phyloP scores from a whole-genome alignment of 35 echinoderm and acorn worm species.

The Amphiura filiformis region DNA sequence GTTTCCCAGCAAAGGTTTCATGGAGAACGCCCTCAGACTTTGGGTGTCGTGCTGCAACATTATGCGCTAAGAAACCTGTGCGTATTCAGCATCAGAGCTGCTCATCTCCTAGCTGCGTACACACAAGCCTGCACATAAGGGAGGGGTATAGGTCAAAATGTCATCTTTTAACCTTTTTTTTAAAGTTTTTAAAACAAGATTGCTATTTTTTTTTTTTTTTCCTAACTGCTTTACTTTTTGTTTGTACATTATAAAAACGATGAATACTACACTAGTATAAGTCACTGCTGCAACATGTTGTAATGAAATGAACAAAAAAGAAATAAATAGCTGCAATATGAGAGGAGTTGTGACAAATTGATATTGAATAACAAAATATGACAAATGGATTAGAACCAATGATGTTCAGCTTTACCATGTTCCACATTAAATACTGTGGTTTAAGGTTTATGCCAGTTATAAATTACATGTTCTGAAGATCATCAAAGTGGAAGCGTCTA shows the following conservation, averaged over 20 bases:
- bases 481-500: too few species aligned
- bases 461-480: too few species aligned
- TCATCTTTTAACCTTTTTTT: slow-evolving; percentile 34
- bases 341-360: too few species aligned
- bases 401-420: too few species aligned
- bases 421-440: too few species aligned
- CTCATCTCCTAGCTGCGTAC: not conserved
- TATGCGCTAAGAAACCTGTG: slow-evolving; percentile 5
- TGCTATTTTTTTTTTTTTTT: slow-evolving; percentile 4
- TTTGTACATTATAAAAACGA: not conserved
- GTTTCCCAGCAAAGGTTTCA: slow-evolving; percentile 57
- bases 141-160: slow-evolving; percentile 18
- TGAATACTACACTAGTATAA: not conserved
- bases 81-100: not conserved
- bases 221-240: not conserved
- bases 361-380: too few species aligned
- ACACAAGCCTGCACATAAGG: not conserved
- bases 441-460: too few species aligned
- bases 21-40: slow-evolving; percentile 39
- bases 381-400: too few species aligned
- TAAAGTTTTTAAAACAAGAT: slow-evolving; percentile 10
- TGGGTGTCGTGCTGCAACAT: slow-evolving; percentile 19
- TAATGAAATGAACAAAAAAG: too few species aligned
- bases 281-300: too few species aligned
- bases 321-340: too few species aligned